These are phyloP conservation scores for Galbula dea DNA, from an alignment of 2,113 vertebrate genomes.

Conservation along the genomic window DNA sequence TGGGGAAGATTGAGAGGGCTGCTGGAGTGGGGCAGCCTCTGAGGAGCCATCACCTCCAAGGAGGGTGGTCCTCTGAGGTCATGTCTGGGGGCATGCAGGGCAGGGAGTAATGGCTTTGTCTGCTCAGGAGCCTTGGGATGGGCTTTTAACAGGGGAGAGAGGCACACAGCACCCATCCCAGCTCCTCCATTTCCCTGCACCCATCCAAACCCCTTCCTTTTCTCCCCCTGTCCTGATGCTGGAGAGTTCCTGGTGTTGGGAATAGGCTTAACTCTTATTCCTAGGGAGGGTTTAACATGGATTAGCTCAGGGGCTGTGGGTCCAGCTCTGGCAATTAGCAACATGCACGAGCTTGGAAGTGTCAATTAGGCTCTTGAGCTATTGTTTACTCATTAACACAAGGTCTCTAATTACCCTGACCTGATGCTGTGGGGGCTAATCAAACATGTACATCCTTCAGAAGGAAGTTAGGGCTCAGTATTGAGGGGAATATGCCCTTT, in stretches of 20 bases:
- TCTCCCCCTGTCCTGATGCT: not conserved
- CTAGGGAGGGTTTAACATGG: not conserved
- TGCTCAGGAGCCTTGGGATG: not conserved
- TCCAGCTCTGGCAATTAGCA: not conserved
- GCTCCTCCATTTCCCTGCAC: not conserved
- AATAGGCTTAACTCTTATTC: not conserved
- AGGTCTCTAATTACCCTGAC: constrained; percentile 16
- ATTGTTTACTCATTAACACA: not conserved
- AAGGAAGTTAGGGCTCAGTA: not conserved
- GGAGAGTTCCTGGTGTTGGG: not conserved
- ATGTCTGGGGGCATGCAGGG: not conserved
- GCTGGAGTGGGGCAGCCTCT: not conserved
- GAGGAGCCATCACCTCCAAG: not conserved
- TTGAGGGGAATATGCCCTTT: not conserved
- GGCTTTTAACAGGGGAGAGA: not conserved
- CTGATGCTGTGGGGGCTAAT: not conserved
- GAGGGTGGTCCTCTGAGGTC: constrained; percentile 26
- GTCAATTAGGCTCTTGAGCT: constrained; percentile 2
- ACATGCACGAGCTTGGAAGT: not conserved
- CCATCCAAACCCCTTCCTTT: not conserved
- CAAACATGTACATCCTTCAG: not conserved
- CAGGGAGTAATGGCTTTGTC: not conserved
- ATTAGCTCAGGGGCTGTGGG: not conserved
- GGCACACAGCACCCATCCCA: not conserved
- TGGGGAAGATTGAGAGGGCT: constrained; percentile 17